Evolutionary conservation across 2,797 vertebrate species (phyloP).

Genomic region (Halcyon chelicuti): DNA sequence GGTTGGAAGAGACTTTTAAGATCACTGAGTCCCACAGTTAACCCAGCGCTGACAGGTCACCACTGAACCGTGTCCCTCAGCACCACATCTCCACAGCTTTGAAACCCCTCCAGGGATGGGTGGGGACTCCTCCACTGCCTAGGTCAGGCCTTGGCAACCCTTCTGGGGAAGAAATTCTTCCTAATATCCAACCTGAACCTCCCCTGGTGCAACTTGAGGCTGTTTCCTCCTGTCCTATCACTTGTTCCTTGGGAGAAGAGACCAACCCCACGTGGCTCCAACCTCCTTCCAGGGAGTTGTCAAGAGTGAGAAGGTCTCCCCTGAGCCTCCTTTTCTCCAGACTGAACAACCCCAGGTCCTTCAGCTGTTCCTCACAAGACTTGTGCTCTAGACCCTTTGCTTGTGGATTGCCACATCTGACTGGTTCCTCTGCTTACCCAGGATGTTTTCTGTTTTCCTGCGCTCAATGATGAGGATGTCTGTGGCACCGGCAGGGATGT

Average conservation of each 20-base stretch:
- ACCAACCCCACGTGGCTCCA: not conserved
- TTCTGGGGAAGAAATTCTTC: not conserved
- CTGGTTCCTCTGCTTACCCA: conserved; percentile 75
- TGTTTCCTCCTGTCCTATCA: not conserved
- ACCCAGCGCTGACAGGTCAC: not conserved
- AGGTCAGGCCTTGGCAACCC: not conserved
- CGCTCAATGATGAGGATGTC: conserved; percentile 92
- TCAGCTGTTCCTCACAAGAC: not conserved
- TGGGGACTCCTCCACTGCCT: not conserved
- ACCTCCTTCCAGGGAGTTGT: not conserved
- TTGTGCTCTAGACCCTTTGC: not conserved
- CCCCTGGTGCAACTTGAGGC: not conserved
- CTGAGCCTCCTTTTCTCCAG: not conserved
- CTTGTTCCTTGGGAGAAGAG: not conserved
- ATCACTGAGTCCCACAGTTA: not conserved
- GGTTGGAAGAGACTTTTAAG: not conserved
- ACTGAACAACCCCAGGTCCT: not conserved
- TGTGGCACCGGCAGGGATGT: conserved; percentile 86
- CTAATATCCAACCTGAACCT: not conserved
- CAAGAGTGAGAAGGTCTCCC: not conserved
- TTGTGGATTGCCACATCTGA: not conserved
- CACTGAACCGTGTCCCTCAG: not conserved
- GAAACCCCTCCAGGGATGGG: not conserved
- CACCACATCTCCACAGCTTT: not conserved
- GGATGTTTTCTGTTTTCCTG: conserved; percentile 91